Base-by-base conservation (phyloP, 35 echinoderm and acorn worm genomes). In the Amphiura filiformis region DNA sequence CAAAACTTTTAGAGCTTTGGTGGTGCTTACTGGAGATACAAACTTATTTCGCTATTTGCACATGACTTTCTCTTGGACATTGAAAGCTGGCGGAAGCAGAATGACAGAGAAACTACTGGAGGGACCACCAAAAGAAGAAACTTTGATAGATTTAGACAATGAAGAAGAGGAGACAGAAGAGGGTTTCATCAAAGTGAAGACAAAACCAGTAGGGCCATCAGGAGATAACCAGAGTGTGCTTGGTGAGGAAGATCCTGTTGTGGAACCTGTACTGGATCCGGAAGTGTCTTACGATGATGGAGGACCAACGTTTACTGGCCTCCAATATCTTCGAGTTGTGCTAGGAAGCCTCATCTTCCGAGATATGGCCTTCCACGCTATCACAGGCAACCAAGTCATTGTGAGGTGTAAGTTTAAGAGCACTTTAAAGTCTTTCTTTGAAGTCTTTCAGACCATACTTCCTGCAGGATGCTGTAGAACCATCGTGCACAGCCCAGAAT, bases 151-250 rank as follows among this genome's bases (percentile, higher is more conserved):
- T 52, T 88, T 99, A 32, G 93, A 94, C 12, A 89, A 91, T 79
- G 86, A 95, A 78, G 93, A 99, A 93, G n/a, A n/a, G n/a, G 96
- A 95, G 26, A 99, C 93, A 39, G 96, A 99, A 52, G 96, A 99
- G 81, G 96, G 96, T 13, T 99, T 99, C 81, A 99, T 99, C 77
- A 99, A 95, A 56, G 90, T 99, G 0, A 85, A 87, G 0, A 93
- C 90, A 32, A 99, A 86, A 77, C 77, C 87, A 52, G n/a, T n/a
- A n/a, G n/a, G n/a, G n/a, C 56, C 76, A 84, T 82, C 17, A 65
- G 32, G 11, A 14, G 80, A 79, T 31, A 47, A 34, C n/a, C 57
- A 38, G 36, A 56, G 79, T 79, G 36, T 44, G n/a, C 28, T 11
- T 35, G 38, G 56, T 57, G 57, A 84, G 28, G 39, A 80, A 33